Evolutionary conservation across 2,113 vertebrate species (phyloP).

Genomic region (Petromus typicus): DNA sequence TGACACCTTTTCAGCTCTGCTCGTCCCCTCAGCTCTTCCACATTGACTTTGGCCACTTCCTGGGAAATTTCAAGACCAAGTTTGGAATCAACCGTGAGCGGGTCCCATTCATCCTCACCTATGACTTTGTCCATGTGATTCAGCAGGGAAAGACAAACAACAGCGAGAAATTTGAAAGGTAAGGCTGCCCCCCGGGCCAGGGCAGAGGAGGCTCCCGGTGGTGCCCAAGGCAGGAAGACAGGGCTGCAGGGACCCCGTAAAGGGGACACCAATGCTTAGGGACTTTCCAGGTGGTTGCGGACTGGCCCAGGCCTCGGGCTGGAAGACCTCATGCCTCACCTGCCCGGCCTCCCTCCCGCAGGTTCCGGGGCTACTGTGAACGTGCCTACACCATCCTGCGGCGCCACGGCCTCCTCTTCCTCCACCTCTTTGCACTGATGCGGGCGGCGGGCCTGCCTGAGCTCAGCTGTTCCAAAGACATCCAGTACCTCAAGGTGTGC

Average conservation of each 20-base stretch:
- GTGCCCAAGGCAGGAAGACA: rapidly evolving
- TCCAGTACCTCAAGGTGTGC: conserved; percentile 97
- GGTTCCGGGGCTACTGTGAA: conserved; percentile 97
- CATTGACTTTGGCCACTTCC: conserved; percentile 98
- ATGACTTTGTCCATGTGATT: conserved; percentile 99
- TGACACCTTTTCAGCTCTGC: not conserved
- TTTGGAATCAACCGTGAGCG: conserved; percentile 98
- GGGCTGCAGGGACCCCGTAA: rapidly evolving
- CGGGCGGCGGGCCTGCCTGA: conserved; percentile 97
- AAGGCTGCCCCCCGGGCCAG: not conserved
- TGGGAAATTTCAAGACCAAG: conserved; percentile 99
- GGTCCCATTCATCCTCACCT: conserved; percentile 98
- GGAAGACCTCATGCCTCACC: not conserved
- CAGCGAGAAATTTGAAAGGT: conserved; percentile 99
- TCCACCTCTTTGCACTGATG: conserved; percentile 98
- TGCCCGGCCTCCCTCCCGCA: conserved; percentile 65
- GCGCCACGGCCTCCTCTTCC: conserved; percentile 95
- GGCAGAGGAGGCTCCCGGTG: too few species aligned
- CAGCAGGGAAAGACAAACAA: conserved; percentile 97
- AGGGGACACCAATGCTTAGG: not conserved
- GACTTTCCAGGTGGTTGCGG: not conserved
- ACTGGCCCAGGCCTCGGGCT: not conserved
- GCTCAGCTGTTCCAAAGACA: conserved; percentile 98
- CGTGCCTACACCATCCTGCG: conserved; percentile 96
- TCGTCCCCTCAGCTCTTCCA: conserved; percentile 91